Base-by-base conservation (phyloP, 2,888 invertebrate genomes). In the Diogma glabrata region DNA sequence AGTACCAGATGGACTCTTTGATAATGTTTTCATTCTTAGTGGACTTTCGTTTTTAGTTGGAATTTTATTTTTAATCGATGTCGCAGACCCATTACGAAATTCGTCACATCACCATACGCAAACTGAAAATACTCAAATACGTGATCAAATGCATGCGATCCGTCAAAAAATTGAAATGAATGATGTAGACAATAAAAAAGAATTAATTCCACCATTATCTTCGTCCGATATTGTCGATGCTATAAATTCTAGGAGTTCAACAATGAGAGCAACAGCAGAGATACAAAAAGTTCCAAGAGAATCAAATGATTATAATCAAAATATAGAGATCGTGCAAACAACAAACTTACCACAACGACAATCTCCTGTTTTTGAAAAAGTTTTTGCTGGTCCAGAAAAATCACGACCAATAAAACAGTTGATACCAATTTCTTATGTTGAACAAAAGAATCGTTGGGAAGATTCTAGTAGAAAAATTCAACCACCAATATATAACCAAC, bases 21-120 rank as follows among this genome's bases (percentile, higher is more conserved):
- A 60, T 48, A 59, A 60, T 47, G 58, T 58, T 8, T 55, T 59
- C n/a, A 56, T 58, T 16, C 36, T 60, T 14, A 59, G 60, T 17
- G 52, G 54, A 14, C 50, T 60, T 24, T 60, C 60, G 26, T 57
- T 58, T 53, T 49, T 58, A 19, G 59, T 59, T 20, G 58, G 55
- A 8, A 45, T 59, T 26, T 26, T 60, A 26, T 57, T 57, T 36
- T 46, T 60, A 1, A 52, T 58, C 12, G 60, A 60, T 53, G 50
- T 60, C 38, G 52, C 56, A 20, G 58, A 59, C 48, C 57, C 56
- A 45, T 52, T 56, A 46, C 52, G 47, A 10, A 45, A 53, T 9
- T 49, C 48, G 22, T 38, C 28, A 24, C 40, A 54, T 9, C 47
- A 51, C 26, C 47, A 50, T 3, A 58, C 56, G 12, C 60, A 59